Base-by-base conservation (phyloP, 2,797 vertebrate genomes). In the Meda fulgida region DNA sequence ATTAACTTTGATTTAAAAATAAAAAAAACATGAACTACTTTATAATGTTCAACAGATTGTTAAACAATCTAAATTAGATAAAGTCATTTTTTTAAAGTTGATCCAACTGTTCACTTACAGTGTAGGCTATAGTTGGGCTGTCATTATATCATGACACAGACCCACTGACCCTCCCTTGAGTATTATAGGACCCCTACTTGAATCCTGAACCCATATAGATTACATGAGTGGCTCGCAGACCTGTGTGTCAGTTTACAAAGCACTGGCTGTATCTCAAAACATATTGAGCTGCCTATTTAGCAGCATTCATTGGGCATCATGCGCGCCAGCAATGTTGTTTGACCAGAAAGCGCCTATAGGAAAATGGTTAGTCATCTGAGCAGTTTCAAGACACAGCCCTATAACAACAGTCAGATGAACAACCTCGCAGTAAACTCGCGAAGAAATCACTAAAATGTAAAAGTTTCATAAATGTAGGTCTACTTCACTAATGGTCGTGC, bases 151-250 rank as follows among this genome's bases (percentile, higher is more conserved):
- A 34, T 34, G 11, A 43, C 40, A 10, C 10, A 38, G 43, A 80
- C 78, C 78, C 40, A 34, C 40, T 48, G 63, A 67, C 29, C 60
- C 63, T 31, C 60, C 8, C 43, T 79, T 67, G 55, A 65, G 38
- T 43, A 31, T 26, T 31, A 29, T 38, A 9, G 23, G 16, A 78
- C 13, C 1, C 38, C 36, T 31, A 18, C 36, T 46, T 26, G 5
- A 48, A 48, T 51, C 29, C 29, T 38, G 14, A 78, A 16, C 51
- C 18, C n/a, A 70, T 69, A 29, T 38, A 8, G 23, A 58, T 78
- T 70, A 70, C 75, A 55, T 13, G 5, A 43, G n/a, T 67, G 71
- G 85, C 84, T 84, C 65, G 70, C 73, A 79, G 75, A 65, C 63
- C 69, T 72, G 46, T 75, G 66, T 60, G 40, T 53, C 18, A 53